These are phyloP conservation scores for Volucella inflata DNA, from an alignment of 2,888 invertebrate species.

Conservation along the genomic window DNA sequence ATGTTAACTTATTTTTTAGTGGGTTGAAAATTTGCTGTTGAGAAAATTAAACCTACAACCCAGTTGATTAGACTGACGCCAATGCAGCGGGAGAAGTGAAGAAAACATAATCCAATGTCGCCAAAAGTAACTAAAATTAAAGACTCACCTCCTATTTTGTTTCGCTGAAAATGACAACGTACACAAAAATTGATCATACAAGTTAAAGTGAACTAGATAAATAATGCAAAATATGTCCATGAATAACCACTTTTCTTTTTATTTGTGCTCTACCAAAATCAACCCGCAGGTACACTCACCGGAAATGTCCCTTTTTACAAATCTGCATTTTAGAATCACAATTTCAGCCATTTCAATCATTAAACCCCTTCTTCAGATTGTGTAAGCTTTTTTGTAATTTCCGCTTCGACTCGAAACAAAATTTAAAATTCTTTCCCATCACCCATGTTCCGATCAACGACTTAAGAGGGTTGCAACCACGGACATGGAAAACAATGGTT, in stretches of 20 bases:
- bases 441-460: not conserved
- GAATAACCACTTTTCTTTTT: slow-evolving; percentile 15
- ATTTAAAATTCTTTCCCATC: slow-evolving; percentile 34
- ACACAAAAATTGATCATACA: slow-evolving; percentile 28
- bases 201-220: slow-evolving; percentile 52
- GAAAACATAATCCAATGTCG: too few species aligned
- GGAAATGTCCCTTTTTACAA: slow-evolving; percentile 75
- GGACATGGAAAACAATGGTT: slow-evolving; percentile 66
- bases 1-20: too few species aligned
- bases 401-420: slow-evolving; percentile 70
- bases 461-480: slow-evolving; percentile 62
- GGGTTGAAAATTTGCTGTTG: too few species aligned
- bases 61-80: too few species aligned
- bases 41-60: too few species aligned
- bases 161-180: slow-evolving; percentile 14
- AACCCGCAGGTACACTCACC: slow-evolving; percentile 70
- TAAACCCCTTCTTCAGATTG: slow-evolving; percentile 38
- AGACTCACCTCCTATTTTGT: too few species aligned
- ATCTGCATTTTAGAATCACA: slow-evolving; percentile 73
- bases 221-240: slow-evolving; percentile 58
- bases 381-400: slow-evolving; percentile 74
- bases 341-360: slow-evolving; percentile 54
- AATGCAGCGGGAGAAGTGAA: too few species aligned
- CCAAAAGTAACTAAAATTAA: too few species aligned
- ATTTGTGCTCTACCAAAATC: slow-evolving; percentile 36